Percentiles rank a stretch among this genome's conserved stretches.
phyloP scores from a whole-genome alignment of 2,888 invertebrate genomes.

The Dynastes tityus region DNA sequence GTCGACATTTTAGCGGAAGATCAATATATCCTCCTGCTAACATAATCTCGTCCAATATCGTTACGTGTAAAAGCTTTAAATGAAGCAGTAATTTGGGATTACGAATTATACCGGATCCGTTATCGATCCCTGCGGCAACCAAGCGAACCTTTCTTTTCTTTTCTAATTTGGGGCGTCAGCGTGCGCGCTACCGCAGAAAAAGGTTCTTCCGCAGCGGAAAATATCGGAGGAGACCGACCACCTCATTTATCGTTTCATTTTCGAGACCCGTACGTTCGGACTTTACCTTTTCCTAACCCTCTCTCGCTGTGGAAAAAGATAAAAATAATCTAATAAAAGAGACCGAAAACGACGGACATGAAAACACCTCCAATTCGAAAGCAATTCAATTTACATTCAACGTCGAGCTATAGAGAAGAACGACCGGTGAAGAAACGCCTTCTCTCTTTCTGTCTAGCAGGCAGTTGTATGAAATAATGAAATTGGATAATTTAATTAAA shows the following conservation, averaged over 20 bases:
- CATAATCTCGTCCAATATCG: conserved; percentile 2
- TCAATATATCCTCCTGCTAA: too few relatives aligned
- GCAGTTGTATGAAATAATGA: conserved; percentile 53
- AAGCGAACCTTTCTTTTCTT: conserved; percentile 11
- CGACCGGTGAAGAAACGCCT: conserved; percentile 12
- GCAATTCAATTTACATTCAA: conserved; percentile 61
- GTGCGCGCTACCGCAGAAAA: conserved; percentile 22
- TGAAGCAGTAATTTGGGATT: conserved; percentile 18
- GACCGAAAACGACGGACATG: conserved; percentile 33
- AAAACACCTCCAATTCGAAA: conserved; percentile 53
- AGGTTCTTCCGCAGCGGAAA: conserved; percentile 12
- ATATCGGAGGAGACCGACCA: neutral
- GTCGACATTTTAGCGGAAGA: too few relatives aligned
- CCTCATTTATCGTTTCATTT: conserved; percentile 41
- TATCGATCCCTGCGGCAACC: conserved; percentile 33
- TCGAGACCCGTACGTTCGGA: neutral
- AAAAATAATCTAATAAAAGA: conserved; percentile 39
- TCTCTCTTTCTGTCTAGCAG: neutral
- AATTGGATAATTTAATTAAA: conserved; percentile 57
- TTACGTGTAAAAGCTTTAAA: conserved; percentile 13
- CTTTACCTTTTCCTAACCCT: neutral
- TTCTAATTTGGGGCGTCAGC: conserved; percentile 26
- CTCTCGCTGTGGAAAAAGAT: conserved; percentile 15
- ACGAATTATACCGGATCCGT: conserved; percentile 9
- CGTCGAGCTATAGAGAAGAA: conserved; percentile 18